These are phyloP conservation scores for Thymelicus acteon DNA, from an alignment of 2,888 invertebrate genomes.

Conservation along the genomic window DNA sequence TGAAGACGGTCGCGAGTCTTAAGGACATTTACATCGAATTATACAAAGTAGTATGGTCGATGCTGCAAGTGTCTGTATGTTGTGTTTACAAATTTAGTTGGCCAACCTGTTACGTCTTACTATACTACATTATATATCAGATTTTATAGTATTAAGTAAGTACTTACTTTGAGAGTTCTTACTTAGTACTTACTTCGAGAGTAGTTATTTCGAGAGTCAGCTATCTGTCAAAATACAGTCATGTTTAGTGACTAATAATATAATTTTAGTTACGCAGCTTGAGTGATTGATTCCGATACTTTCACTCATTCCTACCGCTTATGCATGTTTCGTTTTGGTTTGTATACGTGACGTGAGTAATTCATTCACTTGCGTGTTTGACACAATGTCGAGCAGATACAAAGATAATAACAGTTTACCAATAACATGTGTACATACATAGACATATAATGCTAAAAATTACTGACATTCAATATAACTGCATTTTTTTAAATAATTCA, in stretches of 20 bases:
- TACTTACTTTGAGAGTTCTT: too few species aligned
- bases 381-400: neutral
- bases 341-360: neutral
- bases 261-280: neutral
- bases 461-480: too few species aligned
- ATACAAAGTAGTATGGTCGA: neutral
- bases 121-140: too few species aligned
- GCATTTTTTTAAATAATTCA: too few species aligned
- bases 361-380: neutral
- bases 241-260: neutral
- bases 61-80: neutral
- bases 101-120: too few species aligned
- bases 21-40: conserved; percentile 5
- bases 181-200: too few species aligned
- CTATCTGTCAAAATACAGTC: too few species aligned
- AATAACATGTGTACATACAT: too few species aligned
- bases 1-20: conserved; percentile 9
- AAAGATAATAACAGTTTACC: neutral
- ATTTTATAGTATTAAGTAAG: too few species aligned
- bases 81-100: too few species aligned
- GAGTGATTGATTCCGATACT: neutral
- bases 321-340: neutral
- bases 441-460: too few species aligned
- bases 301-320: neutral
- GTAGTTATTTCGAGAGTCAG: too few species aligned